These are phyloP conservation scores for Tiliacea citrago DNA, from an alignment of 2,888 invertebrate species.

Conservation along the genomic window DNA sequence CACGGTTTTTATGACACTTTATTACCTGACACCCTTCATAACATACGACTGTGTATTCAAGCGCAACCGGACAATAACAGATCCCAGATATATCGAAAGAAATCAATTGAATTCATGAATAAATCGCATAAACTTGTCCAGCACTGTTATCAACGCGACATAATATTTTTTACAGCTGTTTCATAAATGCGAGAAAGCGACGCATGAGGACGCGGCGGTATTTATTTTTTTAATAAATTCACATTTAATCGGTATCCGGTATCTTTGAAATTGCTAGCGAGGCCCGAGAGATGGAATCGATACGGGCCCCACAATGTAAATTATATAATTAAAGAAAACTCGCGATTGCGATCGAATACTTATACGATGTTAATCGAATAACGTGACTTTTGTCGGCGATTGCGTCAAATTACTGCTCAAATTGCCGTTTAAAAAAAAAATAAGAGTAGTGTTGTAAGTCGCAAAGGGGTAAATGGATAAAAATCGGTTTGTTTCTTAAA, in stretches of 20 bases:
- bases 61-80: conserved; percentile 73
- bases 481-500: conserved; percentile 76
- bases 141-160: conserved; percentile 83
- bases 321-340: conserved; percentile 89
- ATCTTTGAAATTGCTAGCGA: conserved; percentile 86
- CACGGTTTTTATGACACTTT: conserved; percentile 77
- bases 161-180: conserved; percentile 83
- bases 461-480: conserved; percentile 65
- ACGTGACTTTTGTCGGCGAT: conserved; percentile 77
- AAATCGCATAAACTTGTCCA: conserved; percentile 84
- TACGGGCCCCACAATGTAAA: conserved; percentile 84
- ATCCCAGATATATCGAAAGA: conserved; percentile 81
- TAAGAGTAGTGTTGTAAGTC: conserved; percentile 56
- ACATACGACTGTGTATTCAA: conserved; percentile 63
- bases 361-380: conserved; percentile 83
- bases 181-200: conserved; percentile 79
- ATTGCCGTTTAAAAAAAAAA: conserved; percentile 67
- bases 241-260: conserved; percentile 83
- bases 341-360: conserved; percentile 82
- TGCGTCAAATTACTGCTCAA: conserved; percentile 76
- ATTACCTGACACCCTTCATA: conserved; percentile 74
- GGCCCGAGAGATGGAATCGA: conserved; percentile 82
- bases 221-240: conserved; percentile 85
- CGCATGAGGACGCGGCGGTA: conserved; percentile 71
- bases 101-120: conserved; percentile 88